Evolutionary conservation across 2,888 invertebrate genomes (phyloP).

Genomic region (Rhaphigaster nebulosa): DNA sequence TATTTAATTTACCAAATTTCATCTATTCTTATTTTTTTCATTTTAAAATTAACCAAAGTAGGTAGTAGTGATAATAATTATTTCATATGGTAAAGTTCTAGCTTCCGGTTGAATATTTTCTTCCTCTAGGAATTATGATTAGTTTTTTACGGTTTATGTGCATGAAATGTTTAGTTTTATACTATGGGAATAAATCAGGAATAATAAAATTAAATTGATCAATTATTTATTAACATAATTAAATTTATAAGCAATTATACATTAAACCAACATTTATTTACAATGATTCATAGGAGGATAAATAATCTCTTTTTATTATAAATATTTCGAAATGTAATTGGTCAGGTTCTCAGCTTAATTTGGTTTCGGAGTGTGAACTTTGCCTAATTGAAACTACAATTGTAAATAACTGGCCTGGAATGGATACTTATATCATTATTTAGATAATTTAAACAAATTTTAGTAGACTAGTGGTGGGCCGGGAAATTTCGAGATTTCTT

Average conservation of each 20-base stretch:
- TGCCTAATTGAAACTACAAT: too few relatives aligned
- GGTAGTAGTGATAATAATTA: too few relatives aligned
- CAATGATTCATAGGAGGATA: background rate
- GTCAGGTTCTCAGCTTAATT: background rate
- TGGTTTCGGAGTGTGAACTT: too few relatives aligned
- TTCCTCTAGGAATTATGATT: background rate
- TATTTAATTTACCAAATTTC: too few relatives aligned
- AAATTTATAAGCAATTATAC: background rate
- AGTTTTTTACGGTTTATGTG: background rate
- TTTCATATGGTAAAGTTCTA: background rate
- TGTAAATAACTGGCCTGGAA: too few relatives aligned
- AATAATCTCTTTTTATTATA: background rate
- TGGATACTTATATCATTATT: too few relatives aligned
- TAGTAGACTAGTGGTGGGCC: background rate
- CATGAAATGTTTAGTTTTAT: background rate
- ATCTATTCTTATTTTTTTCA: too few relatives aligned
- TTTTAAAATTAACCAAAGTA: too few relatives aligned
- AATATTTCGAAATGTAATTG: background rate
- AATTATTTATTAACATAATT: background rate
- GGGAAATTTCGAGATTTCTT: background rate
- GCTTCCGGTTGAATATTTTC: background rate
- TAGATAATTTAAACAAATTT: background rate
- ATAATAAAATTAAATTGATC: background rate
- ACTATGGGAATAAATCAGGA: background rate
- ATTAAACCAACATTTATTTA: background rate